Evolutionary conservation across 2,113 vertebrate species (phyloP), one percentile per base, ranked within the genome.

Genomic region (Lipophrys pholis): DNA sequence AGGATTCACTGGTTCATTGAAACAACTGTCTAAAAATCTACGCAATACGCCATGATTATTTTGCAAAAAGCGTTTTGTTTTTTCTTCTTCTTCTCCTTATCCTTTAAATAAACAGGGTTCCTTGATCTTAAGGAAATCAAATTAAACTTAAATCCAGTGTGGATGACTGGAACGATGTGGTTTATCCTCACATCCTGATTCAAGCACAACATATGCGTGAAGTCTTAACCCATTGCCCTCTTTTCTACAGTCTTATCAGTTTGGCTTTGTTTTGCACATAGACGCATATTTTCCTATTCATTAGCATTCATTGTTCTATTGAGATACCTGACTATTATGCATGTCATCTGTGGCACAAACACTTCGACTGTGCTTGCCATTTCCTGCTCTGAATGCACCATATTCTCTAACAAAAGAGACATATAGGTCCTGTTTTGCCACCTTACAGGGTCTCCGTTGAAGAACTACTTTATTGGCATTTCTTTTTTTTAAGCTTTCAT

Each of bases 1-100:
- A 78, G 73, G 70, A 89, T 87, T 88, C 87, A 83, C 60, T 76
- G 86, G 55, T 80, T 90, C 80, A 87, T 92, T 90, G 72, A 69
- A 69, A 90, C 81, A 83, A 90, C 87, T 82, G 88, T 83, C 77
- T 60, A 59, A 84, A 82, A 89, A 88, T 87, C 88, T 72, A 56
- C 41, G 78, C 73, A 73, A 88, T 78, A 75, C 66, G 46, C 21
- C 69, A 58, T 67, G 81, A 86, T 88, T 90, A 76, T 90, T 83
- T 82, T 90, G 90, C 80, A 78, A 73, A 79, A 71, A 49, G 48
- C 57, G 7, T 55, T 58, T 80, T 56, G 64, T 50, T 68, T 50
- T 48, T 56, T 60, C 12, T 61, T 50, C 40, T 67, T 69, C 52
- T 53, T 64, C 51, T 72, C 50, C 50, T 56, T 60, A 12, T 60